Evolutionary conservation across 2,113 vertebrate species (phyloP).

Genomic region (Cryptoleucopteryx plumbea): DNA sequence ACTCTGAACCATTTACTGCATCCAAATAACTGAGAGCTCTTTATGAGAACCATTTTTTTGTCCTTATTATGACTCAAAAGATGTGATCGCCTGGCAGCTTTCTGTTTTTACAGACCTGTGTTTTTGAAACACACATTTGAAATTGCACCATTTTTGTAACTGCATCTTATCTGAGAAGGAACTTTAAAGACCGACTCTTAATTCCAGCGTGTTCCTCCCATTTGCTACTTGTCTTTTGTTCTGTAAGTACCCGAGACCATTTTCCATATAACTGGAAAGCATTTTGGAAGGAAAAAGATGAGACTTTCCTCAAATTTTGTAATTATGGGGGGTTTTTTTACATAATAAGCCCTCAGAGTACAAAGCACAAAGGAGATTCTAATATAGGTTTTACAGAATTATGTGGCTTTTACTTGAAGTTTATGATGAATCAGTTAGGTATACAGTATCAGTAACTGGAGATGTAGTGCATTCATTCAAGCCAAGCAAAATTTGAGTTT

Average conservation of each 20-base stretch:
- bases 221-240: not conserved
- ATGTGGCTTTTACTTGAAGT: not conserved
- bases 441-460: not conserved
- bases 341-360: not conserved
- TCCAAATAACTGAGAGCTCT: not conserved
- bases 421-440: not conserved
- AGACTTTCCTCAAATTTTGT: not conserved
- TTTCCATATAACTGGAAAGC: not conserved
- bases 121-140: not conserved
- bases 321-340: rapidly evolving
- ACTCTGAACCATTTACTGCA: not conserved
- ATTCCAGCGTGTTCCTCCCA: not conserved
- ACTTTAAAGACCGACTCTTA: not conserved
- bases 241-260: not conserved
- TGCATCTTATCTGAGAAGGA: not conserved
- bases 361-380: not conserved
- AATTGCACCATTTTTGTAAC: not conserved
- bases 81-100: not conserved
- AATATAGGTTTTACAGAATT: not conserved
- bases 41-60: not conserved
- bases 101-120: not conserved
- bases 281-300: not conserved
- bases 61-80: not conserved
- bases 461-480: not conserved
- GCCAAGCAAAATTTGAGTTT: not conserved